Percentiles rank a stretch among this genome's conserved stretches.
Conservation (phyloP, 64 coral and sea anemone genomes). For the Hydrozoanthus tunicans region DNA sequence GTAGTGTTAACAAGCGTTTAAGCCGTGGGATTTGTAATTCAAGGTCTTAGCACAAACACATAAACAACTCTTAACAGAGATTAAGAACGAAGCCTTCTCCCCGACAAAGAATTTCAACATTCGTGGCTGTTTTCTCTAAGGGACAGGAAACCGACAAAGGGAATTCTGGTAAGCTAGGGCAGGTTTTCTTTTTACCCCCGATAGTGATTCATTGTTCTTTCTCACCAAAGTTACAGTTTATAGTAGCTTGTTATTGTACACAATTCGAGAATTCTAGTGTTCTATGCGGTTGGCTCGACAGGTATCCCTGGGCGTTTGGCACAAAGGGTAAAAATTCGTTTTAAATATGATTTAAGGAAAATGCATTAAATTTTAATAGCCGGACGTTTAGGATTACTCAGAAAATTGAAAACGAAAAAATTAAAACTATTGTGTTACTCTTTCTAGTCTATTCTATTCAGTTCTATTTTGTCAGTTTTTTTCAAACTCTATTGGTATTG, state of each 20-base stretch:
- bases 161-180: neutral
- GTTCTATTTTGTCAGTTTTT: too few relatives aligned
- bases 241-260: neutral
- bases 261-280: neutral
- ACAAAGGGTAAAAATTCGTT: conserved; percentile 8
- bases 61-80: neutral
- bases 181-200: neutral
- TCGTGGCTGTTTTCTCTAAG: neutral
- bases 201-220: neutral
- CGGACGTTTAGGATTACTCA: neutral
- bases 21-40: neutral
- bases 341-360: neutral
- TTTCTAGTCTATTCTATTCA: too few relatives aligned
- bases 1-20: conserved; percentile 11
- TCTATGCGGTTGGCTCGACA: conserved; percentile 45
- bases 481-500: too few relatives aligned
- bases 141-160: conserved; percentile 6
- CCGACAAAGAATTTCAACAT: neutral
- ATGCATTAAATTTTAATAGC: neutral
- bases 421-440: too few relatives aligned
- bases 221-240: neutral
- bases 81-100: neutral
- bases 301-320: neutral
- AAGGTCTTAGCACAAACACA: neutral
- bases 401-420: neutral